phyloP scores from a whole-genome alignment of 2,113 vertebrate species.

The Trematocara zebra region DNA sequence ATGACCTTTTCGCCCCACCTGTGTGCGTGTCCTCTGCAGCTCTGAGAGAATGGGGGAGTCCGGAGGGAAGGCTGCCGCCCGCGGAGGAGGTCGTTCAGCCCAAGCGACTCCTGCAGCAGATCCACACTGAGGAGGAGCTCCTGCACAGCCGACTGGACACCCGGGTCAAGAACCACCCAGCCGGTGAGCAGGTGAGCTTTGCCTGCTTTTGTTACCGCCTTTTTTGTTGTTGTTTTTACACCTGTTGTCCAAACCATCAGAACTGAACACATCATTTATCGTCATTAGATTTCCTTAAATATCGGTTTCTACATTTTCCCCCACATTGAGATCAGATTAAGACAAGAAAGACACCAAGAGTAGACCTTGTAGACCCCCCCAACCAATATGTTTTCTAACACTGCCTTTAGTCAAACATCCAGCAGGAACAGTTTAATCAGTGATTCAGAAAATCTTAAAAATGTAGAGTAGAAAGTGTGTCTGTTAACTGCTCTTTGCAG shows the following conservation, averaged over 20 bases:
- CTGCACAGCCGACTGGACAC: slow-evolving; percentile 78
- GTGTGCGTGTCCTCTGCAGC: slow-evolving; percentile 21
- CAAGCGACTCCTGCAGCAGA: slow-evolving; percentile 81
- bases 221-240: not conserved
- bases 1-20: not conserved
- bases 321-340: not conserved
- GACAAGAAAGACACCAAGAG: not conserved
- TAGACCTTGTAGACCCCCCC: not conserved
- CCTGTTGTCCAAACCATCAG: not conserved
- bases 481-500: not conserved
- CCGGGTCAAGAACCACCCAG: slow-evolving; percentile 70
- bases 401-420: not conserved
- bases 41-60: slow-evolving; percentile 40
- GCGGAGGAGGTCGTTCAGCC: slow-evolving; percentile 79
- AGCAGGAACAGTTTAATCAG: not conserved
- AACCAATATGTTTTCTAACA: not conserved
- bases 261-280: not conserved
- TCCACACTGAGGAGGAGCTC: slow-evolving; percentile 78
- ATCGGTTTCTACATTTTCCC: accelerated
- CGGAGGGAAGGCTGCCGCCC: slow-evolving; percentile 41
- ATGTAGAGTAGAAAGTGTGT: not conserved
- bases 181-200: slow-evolving; percentile 69
- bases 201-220: not conserved
- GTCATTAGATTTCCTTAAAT: not conserved
- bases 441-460: not conserved